Conservation (phyloP, 2,113 vertebrate genomes). For the Alosa alosa region DNA sequence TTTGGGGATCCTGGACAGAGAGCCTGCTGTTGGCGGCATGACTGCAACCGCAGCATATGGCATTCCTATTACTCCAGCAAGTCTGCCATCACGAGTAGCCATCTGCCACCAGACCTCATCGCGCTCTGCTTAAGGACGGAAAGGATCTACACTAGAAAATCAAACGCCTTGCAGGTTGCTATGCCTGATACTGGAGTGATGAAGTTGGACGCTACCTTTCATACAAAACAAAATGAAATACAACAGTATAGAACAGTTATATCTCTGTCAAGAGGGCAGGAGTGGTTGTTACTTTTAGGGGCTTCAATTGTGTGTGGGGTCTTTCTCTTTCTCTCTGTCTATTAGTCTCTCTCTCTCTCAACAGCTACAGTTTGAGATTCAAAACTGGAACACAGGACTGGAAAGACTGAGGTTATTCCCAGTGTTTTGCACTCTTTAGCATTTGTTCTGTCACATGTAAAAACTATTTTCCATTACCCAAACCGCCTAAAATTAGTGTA, state of each 20-base stretch:
- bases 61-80: neutral
- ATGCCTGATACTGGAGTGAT: neutral
- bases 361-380: neutral
- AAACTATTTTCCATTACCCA: too few species aligned
- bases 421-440: neutral
- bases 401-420: neutral
- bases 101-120: neutral
- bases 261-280: neutral
- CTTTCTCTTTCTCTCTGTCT: neutral
- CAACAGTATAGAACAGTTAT: too few species aligned
- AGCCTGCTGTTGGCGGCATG: neutral
- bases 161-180: neutral
- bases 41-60: neutral
- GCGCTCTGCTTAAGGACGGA: neutral
- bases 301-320: neutral
- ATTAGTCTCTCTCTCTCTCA: too few species aligned
- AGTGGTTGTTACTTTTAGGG: neutral
- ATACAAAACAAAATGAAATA: too few species aligned
- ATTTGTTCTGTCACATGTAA: neutral
- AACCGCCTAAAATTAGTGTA: too few species aligned
- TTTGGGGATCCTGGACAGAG: constrained; percentile 22
- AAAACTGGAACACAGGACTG: neutral
- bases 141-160: neutral
- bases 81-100: neutral
- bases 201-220: too few species aligned